phyloP scores from a whole-genome alignment of 2,113 vertebrate genomes.

The Corydoras maculifer region DNA sequence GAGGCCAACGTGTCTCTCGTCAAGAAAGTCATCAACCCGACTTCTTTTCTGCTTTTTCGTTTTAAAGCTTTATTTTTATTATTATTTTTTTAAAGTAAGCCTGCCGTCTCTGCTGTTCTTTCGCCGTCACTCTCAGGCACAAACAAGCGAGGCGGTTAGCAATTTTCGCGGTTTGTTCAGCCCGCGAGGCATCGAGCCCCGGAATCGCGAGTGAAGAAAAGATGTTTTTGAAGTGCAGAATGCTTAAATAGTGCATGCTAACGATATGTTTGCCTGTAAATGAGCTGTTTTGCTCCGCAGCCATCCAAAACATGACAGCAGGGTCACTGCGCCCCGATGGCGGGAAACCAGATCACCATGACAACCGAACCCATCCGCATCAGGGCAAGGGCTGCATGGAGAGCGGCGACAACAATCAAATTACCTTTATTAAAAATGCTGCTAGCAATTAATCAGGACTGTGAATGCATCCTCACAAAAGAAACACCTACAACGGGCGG shows the following conservation, averaged over 20 bases:
- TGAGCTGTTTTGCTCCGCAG: constrained; percentile 29
- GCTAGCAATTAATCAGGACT: constrained; percentile 25
- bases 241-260: constrained; percentile 15
- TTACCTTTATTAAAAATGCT: constrained; percentile 56
- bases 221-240: background rate
- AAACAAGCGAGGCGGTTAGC: constrained; percentile 9
- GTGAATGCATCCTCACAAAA: constrained; percentile 22
- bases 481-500: constrained; percentile 26
- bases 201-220: background rate
- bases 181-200: background rate
- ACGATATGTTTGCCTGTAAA: constrained; percentile 31
- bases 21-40: constrained; percentile 4
- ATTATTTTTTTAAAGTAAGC: background rate
- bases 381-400: constrained; percentile 36
- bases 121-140: background rate
- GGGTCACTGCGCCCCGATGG: constrained; percentile 42
- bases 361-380: constrained; percentile 49
- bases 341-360: constrained; percentile 54
- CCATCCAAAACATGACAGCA: constrained; percentile 24
- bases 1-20: constrained; percentile 22
- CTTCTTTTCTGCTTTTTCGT: background rate
- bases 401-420: constrained; percentile 48
- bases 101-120: background rate
- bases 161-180: background rate
- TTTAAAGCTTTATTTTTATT: background rate